phyloP scores from a whole-genome alignment of 2,113 vertebrate species.

The Bubalus kerabau region DNA sequence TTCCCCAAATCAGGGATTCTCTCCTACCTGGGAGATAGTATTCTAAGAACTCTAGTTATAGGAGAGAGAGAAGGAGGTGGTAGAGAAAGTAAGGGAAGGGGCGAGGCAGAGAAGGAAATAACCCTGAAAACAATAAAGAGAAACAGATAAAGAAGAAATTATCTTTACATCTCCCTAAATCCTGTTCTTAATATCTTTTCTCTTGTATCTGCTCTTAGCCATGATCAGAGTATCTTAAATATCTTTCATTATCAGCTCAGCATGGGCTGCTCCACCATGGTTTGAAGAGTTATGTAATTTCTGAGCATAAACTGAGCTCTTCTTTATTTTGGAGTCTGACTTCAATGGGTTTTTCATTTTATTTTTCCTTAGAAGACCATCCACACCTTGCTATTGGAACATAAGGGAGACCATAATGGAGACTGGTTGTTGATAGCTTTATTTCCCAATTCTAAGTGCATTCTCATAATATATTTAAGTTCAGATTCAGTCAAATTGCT shows the following conservation, averaged over 20 bases:
- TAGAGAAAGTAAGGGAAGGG: not conserved
- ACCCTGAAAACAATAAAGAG: not conserved
- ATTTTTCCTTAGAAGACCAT: constrained; percentile 13
- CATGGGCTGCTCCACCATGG: not conserved
- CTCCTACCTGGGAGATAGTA: not conserved
- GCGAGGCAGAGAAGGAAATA: not conserved
- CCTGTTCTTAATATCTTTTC: not conserved
- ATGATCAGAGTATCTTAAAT: not conserved
- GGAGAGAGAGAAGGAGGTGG: not conserved
- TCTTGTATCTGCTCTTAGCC: not conserved
- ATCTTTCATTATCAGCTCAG: not conserved
- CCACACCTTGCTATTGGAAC: not conserved
- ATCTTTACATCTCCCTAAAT: not conserved
- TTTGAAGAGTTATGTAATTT: not conserved
- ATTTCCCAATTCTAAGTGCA: not conserved
- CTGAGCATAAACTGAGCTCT: not conserved
- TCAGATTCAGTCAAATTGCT: not conserved
- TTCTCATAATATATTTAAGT: not conserved
- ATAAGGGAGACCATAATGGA: not conserved
- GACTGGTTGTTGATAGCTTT: not conserved
- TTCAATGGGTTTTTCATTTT: not conserved
- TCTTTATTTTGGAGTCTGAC: not conserved
- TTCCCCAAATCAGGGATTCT: not conserved
- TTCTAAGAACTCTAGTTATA: not conserved
- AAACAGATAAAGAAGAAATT: not conserved